These are phyloP conservation scores for Drosophila quadrilineata DNA, from an alignment of 1,140 invertebrate genomes.

Conservation along the genomic window DNA sequence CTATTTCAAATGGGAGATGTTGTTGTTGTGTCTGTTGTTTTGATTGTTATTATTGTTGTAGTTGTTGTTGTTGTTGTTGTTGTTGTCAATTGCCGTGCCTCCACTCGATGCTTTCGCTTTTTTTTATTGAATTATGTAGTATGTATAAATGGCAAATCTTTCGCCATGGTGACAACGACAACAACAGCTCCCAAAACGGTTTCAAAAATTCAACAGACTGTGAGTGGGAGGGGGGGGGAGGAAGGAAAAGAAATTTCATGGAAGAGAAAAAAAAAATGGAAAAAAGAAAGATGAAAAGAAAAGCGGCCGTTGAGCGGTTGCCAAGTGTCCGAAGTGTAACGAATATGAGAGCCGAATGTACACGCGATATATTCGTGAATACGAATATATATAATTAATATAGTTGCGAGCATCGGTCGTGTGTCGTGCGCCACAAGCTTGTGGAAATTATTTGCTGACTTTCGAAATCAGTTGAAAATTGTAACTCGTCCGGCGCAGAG, in stretches of 20 bases:
- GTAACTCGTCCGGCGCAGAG: constrained; percentile 49
- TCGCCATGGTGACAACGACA: constrained; percentile 59
- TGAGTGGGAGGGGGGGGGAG: no score
- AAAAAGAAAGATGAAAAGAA: constrained; percentile 1
- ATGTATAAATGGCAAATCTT: constrained; percentile 45
- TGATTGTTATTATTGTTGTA: constrained; percentile 18
- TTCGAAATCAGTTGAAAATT: constrained; percentile 71
- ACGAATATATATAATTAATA: constrained; percentile 43
- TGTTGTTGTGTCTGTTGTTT: not conserved
- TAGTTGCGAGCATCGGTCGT: constrained; percentile 31
- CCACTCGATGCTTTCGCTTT: constrained; percentile 60
- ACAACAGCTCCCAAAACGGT: constrained; percentile 28
- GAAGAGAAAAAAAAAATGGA: no score
- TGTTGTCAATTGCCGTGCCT: constrained; percentile 66
- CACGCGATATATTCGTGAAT: constrained; percentile 54
- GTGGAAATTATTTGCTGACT: constrained; percentile 56
- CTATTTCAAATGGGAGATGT: not conserved
- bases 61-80: constrained; percentile 22
- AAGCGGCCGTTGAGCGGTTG: constrained; percentile 48
- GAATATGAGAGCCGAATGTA: constrained; percentile 48
- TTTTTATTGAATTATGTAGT: constrained; percentile 68
- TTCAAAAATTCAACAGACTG: no score
- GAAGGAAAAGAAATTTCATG: no score
- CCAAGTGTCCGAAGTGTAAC: constrained; percentile 43
- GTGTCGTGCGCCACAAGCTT: not conserved